Evolutionary conservation across 2,888 invertebrate species (phyloP), one percentile per base, ranked within the genome.

Genomic region (Iphiclides podalirius): DNA sequence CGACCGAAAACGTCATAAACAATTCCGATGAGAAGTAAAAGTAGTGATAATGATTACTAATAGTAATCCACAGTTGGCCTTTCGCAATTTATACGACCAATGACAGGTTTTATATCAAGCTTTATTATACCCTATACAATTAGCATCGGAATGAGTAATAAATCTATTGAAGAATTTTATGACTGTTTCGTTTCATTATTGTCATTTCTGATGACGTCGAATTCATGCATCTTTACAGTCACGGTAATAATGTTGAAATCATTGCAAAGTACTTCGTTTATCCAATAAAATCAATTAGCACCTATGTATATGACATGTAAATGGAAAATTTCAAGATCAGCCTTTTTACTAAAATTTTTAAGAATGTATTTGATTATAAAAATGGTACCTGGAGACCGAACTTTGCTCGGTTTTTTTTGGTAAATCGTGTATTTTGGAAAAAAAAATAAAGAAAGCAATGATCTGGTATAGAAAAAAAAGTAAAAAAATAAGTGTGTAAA

Each of bases 141-240:
- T 40, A 40, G 28, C 28, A 15, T 1, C n/a, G 16, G 31, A 28
- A 31, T 14, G n/a, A 31, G 40, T 16, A 6, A 16, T 40, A 40
- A 28, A 28, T 9, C 7, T 31, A 16, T 40, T 40, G 28, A 1
- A n/a, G 28, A 28, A 2, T n/a, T 26, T 31, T 31, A 31, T 31
- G 11, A n/a, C 11, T 31, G 11, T 31, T 31, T 31, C 11, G 2
- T 11, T 11, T 31, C 11, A 11, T 31, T 26, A 2, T 8, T 7
- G 9, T 7, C 8, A 26, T 26, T 26, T 26, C 2, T 26, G 26
- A 26, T 26, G 26, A 26, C 26, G 9, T 26, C 8, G 4, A 26
- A 26, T 8, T 26, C 9, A 4, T 26, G 9, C 2, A 26, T 20
- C 3, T 20, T 20, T 20, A 20, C 6, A 6, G 26, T 26, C 26